Percentiles rank a stretch among this genome's conserved stretches.
Evolutionary conservation across 2,797 vertebrate species (phyloP).

Genomic region (Coranthus polyacanthus): DNA sequence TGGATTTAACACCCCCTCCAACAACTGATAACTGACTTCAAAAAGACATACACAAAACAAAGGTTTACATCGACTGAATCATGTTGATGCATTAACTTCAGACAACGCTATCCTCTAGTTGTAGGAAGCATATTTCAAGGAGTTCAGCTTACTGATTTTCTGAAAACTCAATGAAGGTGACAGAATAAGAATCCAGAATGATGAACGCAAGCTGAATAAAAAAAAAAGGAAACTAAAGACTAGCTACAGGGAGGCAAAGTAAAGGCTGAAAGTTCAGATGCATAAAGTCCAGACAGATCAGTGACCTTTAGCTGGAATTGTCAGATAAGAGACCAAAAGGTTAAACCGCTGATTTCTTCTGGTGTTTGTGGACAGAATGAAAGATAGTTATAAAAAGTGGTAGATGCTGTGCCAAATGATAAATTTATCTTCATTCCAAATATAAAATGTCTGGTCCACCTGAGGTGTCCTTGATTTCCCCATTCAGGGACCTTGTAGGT

Average conservation of each 20-base stretch:
- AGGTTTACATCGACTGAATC: no score
- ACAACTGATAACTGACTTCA: no score
- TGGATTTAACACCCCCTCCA: no score
- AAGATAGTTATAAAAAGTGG: background rate
- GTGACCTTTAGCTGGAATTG: conserved; percentile 12
- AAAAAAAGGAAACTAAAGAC: background rate
- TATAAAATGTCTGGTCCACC: no score
- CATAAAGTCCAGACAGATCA: background rate
- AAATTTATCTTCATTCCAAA: no score
- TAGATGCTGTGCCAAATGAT: background rate
- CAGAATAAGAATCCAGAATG: background rate
- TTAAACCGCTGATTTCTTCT: conserved; percentile 8
- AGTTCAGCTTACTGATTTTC: no score
- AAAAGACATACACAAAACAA: no score
- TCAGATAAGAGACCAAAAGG: conserved; percentile 18
- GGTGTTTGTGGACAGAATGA: conserved; percentile 10
- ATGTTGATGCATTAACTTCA: no score
- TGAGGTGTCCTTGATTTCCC: no score
- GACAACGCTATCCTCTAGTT: no score
- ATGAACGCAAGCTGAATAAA: conserved; percentile 6
- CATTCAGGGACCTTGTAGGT: no score
- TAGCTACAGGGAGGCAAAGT: background rate
- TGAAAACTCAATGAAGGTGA: background rate
- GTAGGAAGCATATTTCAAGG: no score
- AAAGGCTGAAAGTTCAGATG: background rate